Evolutionary conservation across 2,113 vertebrate species (phyloP).

Genomic region (Cacatua alba): DNA sequence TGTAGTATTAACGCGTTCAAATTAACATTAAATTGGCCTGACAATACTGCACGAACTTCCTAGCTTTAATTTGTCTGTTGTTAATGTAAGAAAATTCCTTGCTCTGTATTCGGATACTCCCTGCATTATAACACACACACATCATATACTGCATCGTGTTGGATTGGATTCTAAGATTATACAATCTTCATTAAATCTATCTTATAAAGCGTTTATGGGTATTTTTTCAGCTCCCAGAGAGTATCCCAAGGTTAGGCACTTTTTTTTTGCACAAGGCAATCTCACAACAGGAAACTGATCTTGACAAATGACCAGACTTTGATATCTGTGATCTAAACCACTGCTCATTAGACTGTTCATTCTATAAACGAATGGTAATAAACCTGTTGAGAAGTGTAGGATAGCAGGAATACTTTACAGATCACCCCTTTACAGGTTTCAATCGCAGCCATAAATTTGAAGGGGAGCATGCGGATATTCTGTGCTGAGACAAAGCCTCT

Average conservation of each 20-base stretch:
- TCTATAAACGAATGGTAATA: constrained; percentile 66
- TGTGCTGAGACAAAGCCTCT: constrained; percentile 6
- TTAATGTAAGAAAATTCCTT: neutral
- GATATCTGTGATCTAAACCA: constrained; percentile 69
- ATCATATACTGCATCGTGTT: rapidly evolving
- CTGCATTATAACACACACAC: neutral
- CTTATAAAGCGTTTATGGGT: constrained; percentile 8
- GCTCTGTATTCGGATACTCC: neutral
- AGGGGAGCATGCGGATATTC: neutral
- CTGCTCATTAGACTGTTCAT: constrained; percentile 67
- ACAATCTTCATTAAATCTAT: constrained; percentile 17
- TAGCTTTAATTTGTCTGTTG: neutral
- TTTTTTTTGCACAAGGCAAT: constrained; percentile 50
- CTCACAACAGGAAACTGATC: constrained; percentile 70
- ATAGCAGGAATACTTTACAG: constrained; percentile 70
- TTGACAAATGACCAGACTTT: constrained; percentile 71
- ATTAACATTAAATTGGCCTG: neutral
- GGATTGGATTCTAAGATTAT: neutral
- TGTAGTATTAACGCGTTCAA: neutral
- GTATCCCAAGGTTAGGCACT: constrained; percentile 18
- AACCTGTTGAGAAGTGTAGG: constrained; percentile 67
- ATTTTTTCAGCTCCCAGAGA: constrained; percentile 43
- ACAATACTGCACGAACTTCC: neutral
- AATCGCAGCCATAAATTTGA: constrained; percentile 47
- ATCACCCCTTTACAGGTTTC: constrained; percentile 61